phyloP scores from a whole-genome alignment of 2,113 vertebrate genomes.

The Platichthys flesus region DNA sequence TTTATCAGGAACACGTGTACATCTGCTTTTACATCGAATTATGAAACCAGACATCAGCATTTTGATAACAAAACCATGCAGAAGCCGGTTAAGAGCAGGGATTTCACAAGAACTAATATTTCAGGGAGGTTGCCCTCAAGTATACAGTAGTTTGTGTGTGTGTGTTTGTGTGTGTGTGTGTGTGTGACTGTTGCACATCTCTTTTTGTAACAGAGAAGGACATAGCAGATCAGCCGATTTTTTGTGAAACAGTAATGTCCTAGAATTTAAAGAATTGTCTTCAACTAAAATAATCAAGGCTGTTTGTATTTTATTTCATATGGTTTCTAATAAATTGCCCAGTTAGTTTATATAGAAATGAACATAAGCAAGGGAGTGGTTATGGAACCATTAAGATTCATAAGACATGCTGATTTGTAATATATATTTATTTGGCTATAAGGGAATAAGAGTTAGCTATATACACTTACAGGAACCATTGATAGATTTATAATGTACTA shows the following conservation, averaged over 20 bases:
- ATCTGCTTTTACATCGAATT: background rate
- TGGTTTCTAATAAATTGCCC: no score
- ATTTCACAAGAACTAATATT: background rate
- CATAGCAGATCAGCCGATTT: background rate
- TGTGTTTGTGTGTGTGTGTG: no score
- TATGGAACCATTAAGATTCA: background rate
- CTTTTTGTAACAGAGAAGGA: no score
- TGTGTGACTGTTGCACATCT: no score
- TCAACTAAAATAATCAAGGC: no score
- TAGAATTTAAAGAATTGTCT: no score
- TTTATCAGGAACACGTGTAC: background rate
- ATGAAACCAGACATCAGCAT: background rate
- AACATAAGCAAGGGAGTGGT: background rate
- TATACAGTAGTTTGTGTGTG: no score
- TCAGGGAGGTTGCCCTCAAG: no score
- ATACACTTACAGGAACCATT: background rate
- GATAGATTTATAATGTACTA: background rate
- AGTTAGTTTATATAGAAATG: background rate
- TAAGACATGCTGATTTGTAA: background rate
- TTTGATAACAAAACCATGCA: background rate
- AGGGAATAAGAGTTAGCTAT: background rate
- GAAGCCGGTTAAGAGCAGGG: background rate
- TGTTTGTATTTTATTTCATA: no score
- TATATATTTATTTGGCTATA: background rate
- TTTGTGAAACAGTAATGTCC: background rate